Evolutionary conservation across 2,888 invertebrate species (phyloP).

Genomic region (Hartigia nigra): DNA sequence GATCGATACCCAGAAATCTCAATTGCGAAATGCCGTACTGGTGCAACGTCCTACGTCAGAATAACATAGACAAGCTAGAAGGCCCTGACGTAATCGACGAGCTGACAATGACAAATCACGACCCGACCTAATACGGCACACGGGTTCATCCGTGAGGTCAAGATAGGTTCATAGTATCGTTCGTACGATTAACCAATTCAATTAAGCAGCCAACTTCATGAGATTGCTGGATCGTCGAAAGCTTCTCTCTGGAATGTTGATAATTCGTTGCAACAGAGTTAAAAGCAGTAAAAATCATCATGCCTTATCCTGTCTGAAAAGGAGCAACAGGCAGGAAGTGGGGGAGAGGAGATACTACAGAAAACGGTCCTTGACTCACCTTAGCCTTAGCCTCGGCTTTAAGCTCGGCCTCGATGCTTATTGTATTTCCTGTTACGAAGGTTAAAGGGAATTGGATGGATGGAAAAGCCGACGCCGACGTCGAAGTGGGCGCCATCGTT

Average conservation of each 20-base stretch:
- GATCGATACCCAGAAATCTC: background rate
- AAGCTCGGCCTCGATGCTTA: conserved; percentile 28
- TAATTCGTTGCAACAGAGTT: background rate
- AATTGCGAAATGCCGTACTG: background rate
- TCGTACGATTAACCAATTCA: background rate
- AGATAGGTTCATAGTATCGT: background rate
- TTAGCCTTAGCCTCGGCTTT: background rate
- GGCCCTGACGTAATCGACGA: background rate
- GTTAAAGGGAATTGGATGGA: conserved; percentile 61
- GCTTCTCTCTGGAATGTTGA: background rate
- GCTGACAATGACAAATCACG: background rate
- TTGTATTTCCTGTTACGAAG: conserved; percentile 57
- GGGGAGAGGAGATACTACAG: background rate
- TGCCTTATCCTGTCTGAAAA: background rate
- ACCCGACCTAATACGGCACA: background rate
- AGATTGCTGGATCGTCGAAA: background rate
- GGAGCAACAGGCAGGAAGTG: background rate
- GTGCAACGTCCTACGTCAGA: background rate
- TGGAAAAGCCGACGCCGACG: conserved; percentile 38
- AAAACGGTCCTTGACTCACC: background rate
- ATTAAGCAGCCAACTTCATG: background rate
- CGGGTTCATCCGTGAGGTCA: background rate
- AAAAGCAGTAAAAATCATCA: background rate
- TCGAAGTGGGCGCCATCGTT: background rate
- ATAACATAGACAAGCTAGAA: background rate